A percentile compares a stretch with the other conserved stretches of the same genome.
phyloP scores from a whole-genome alignment of 2,797 vertebrate genomes.

The Acrossocheilus fasciatus region DNA sequence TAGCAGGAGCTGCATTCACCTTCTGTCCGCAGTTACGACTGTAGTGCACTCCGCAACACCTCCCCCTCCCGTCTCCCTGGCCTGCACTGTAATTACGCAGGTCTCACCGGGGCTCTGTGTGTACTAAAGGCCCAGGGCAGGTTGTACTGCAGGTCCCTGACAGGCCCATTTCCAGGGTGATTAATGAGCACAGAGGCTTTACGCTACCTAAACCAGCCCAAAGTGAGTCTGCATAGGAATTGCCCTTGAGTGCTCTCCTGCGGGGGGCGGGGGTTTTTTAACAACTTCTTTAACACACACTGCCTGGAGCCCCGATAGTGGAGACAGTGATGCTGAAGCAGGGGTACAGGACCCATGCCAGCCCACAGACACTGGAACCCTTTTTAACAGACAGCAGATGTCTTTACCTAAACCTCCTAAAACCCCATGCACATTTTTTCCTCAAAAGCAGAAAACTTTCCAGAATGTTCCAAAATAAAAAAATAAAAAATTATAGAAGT shows the following conservation, averaged over 20 bases:
- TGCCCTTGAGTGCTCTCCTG: conserved; percentile 51
- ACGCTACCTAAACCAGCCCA: conserved; percentile 51
- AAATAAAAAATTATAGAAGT: not conserved
- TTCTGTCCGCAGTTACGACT: conserved; percentile 38
- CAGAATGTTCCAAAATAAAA: not conserved
- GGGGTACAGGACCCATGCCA: conserved; percentile 6
- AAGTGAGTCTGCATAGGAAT: conserved; percentile 57
- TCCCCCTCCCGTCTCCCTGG: conserved; percentile 4
- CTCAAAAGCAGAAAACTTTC: conserved; percentile 16
- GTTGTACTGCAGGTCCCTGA: conserved; percentile 58
- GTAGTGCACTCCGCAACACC: conserved; percentile 24
- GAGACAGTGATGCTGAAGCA: not conserved
- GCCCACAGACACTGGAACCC: conserved; percentile 11
- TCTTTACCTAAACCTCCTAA: not conserved
- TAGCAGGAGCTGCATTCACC: conserved; percentile 15
- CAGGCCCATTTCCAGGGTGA: conserved; percentile 64
- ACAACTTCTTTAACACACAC: conserved; percentile 9
- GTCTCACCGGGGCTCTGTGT: conserved; percentile 51
- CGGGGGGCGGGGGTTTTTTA: no score
- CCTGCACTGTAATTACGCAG: conserved; percentile 61
- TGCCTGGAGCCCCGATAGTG: not conserved
- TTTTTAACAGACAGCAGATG: conserved; percentile 19
- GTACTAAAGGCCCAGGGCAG: conserved; percentile 49
- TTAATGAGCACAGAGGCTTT: conserved; percentile 63
- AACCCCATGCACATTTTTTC: not conserved